Percentiles rank a stretch among this genome's conserved stretches.
phyloP scores from a whole-genome alignment of 2,888 invertebrate genomes.

The Bedellia somnulentella region DNA sequence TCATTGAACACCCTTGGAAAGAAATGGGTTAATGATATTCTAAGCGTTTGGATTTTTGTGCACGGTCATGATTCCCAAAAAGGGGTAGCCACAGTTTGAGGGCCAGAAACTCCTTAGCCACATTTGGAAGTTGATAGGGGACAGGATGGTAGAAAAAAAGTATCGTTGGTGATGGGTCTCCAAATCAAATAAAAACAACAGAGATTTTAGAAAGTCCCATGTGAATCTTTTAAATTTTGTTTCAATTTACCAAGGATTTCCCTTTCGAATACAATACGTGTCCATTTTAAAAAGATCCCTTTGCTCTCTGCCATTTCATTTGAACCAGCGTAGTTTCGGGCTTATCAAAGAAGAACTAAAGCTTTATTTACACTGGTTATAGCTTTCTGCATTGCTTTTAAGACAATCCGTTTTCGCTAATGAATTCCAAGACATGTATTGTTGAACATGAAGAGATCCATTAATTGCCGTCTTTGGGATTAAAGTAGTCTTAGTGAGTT shows the following conservation, averaged over 20 bases:
- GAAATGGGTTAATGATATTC: too few species aligned
- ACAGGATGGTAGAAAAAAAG: too few species aligned
- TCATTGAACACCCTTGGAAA: too few species aligned
- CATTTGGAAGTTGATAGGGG: too few species aligned
- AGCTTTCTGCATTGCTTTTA: slow-evolving; percentile 12
- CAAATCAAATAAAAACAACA: too few species aligned
- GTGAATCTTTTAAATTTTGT: slow-evolving; percentile 19
- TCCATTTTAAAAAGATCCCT: slow-evolving; percentile 12
- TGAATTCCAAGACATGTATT: slow-evolving; percentile 22
- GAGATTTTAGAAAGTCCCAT: too few species aligned
- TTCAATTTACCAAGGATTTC: slow-evolving; percentile 28
- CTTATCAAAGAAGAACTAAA: background rate
- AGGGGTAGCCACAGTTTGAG: too few species aligned
- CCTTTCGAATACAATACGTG: slow-evolving; percentile 12
- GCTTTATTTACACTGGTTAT: slow-evolving; percentile 2
- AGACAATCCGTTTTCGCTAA: slow-evolving; percentile 20
- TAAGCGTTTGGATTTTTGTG: too few species aligned
- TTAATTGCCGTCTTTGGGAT: slow-evolving; percentile 20
- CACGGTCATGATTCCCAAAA: too few species aligned
- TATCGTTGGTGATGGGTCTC: too few species aligned
- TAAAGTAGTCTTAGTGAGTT: slow-evolving; percentile 2
- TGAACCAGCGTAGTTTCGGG: background rate
- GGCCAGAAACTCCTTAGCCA: too few species aligned
- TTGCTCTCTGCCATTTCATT: background rate
- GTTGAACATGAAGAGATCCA: slow-evolving; percentile 20